Conservation (phyloP, 2,113 vertebrate genomes). For the Octodon degus region DNA sequence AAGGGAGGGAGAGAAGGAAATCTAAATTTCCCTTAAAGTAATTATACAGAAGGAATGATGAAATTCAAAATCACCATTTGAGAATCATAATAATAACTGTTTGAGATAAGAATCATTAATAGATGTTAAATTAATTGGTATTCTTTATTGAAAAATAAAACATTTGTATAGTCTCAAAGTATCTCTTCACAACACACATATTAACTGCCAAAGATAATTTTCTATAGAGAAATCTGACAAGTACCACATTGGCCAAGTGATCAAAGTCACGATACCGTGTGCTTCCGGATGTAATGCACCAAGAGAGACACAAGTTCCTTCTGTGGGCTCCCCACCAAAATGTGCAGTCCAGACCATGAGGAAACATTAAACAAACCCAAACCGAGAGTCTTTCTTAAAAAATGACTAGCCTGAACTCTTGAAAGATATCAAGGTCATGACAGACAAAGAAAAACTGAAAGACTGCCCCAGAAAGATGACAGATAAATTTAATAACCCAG, state of each 20-base stretch:
- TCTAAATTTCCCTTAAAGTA: constrained; percentile 24
- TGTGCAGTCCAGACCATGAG: not conserved
- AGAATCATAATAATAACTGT: not conserved
- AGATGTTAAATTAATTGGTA: not conserved
- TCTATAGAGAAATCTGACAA: not conserved
- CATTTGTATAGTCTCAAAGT: not conserved
- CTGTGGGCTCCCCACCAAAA: not conserved
- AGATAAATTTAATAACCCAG: not conserved
- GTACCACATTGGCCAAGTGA: not conserved
- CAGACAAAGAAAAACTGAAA: not conserved
- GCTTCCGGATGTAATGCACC: not conserved
- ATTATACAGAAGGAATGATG: not conserved
- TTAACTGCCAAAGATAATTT: not conserved
- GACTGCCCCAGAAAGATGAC: not conserved
- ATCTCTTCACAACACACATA: not conserved
- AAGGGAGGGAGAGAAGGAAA: not conserved
- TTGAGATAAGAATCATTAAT: constrained; percentile 26
- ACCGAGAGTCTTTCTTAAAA: not conserved
- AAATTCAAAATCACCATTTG: not conserved
- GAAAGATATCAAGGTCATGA: not conserved
- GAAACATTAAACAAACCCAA: constrained; percentile 34
- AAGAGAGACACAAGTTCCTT: not conserved
- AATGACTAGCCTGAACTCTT: not conserved
- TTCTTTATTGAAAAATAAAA: not conserved
- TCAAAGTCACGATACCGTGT: not conserved